A percentile compares a stretch with the other conserved stretches of the same genome.
These are phyloP conservation scores for Euura saliciscinereae DNA, from an alignment of 1,140 invertebrate genomes.

Conservation along the genomic window DNA sequence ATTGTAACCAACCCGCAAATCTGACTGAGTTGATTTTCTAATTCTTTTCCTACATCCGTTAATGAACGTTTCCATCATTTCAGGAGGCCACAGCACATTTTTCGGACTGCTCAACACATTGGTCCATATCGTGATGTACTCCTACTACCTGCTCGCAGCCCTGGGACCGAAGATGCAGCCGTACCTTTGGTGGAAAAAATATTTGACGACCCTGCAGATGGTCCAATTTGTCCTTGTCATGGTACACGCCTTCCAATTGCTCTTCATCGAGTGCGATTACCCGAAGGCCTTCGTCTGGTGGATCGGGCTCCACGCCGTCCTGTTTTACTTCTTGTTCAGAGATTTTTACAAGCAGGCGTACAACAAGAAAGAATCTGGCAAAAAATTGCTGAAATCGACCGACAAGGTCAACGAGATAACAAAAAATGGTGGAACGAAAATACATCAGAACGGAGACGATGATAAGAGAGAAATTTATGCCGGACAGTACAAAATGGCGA, in stretches of 20 bases:
- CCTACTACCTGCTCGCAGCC: conserved; percentile 86
- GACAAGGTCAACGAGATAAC: neutral
- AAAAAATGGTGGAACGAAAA: neutral
- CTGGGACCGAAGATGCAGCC: conserved; percentile 84
- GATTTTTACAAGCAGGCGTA: conserved; percentile 79
- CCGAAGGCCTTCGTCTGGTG: conserved; percentile 76
- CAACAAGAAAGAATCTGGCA: conserved; percentile 41
- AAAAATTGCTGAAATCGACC: conserved; percentile 24
- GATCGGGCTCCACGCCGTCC: conserved; percentile 75
- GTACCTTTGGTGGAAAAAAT: conserved; percentile 95
- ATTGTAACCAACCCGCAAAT: conserved; percentile 6
- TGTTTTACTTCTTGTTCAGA: conserved; percentile 81
- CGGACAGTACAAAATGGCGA: conserved; percentile 53
- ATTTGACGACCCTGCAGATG: conserved; percentile 87
- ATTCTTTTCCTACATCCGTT: conserved; percentile 10
- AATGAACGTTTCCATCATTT: conserved; percentile 27
- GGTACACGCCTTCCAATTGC: conserved; percentile 81
- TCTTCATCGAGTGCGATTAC: conserved; percentile 87
- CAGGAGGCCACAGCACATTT: conserved; percentile 80
- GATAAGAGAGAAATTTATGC: conserved; percentile 38
- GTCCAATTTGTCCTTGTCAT: conserved; percentile 82
- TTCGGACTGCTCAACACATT: conserved; percentile 87
- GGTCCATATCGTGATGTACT: conserved; percentile 91
- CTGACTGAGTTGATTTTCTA: neutral
- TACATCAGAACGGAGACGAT: neutral